These are phyloP conservation scores for Mechanitis messenoides DNA, from an alignment of 2,888 invertebrate genomes.

Conservation along the genomic window DNA sequence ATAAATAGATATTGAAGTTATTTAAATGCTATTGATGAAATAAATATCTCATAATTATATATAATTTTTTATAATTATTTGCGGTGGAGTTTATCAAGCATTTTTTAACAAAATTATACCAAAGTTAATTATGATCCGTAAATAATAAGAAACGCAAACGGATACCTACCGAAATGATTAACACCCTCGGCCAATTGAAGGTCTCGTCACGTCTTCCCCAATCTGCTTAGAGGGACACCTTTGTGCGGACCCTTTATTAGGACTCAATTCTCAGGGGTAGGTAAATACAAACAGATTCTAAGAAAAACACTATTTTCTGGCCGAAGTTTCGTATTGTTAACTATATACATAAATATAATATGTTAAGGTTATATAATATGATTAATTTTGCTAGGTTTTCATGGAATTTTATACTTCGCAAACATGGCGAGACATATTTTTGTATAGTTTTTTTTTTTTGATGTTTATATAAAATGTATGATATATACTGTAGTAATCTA, in stretches of 20 bases:
- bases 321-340: background rate
- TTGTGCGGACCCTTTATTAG: constrained; percentile 60
- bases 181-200: constrained; percentile 42
- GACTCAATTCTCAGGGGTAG: constrained; percentile 53
- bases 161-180: constrained; percentile 49
- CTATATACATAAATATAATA: no score
- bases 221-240: constrained; percentile 72
- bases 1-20: no score
- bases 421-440: no score
- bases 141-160: background rate
- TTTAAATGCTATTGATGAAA: no score
- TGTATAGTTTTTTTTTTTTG: no score
- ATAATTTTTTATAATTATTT: no score
- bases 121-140: background rate
- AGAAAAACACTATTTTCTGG: constrained; percentile 46
- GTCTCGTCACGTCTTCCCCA: constrained; percentile 60
- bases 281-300: constrained; percentile 50
- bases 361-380: no score
- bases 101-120: background rate
- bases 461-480: background rate
- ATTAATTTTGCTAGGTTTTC: no score
- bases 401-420: no score
- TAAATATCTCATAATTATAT: no score
- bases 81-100: no score
- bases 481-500: background rate